Evolutionary conservation across 2,797 vertebrate genomes (phyloP).

Genomic region (Sebastes trivittatus): DNA sequence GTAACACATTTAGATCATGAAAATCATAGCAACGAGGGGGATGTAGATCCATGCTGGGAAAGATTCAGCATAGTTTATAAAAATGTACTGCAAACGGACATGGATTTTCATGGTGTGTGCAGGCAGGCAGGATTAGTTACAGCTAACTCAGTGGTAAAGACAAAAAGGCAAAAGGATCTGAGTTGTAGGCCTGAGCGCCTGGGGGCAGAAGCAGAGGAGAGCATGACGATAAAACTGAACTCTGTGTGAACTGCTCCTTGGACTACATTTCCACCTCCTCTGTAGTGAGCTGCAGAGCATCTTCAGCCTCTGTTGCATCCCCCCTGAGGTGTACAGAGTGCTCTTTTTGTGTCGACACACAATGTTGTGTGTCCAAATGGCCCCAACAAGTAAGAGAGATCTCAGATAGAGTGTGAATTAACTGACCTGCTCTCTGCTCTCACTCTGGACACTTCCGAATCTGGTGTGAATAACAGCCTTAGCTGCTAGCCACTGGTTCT

Average conservation of each 20-base stretch:
- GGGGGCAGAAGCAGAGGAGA: conserved; percentile 11
- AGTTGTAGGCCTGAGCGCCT: conserved; percentile 14
- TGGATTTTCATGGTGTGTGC: not conserved
- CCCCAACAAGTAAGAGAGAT: not conserved
- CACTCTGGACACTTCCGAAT: not conserved
- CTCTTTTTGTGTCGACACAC: not conserved
- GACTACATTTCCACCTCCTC: conserved; percentile 10
- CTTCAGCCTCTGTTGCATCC: not conserved
- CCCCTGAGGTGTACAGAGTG: not conserved
- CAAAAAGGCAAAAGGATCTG: not conserved
- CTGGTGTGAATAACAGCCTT: no score
- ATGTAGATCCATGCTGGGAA: not conserved
- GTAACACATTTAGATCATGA: not conserved
- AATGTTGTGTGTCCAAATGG: not conserved
- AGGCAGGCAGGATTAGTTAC: not conserved
- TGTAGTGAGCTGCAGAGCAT: conserved; percentile 2
- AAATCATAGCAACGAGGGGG: not conserved
- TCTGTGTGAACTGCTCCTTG: conserved; percentile 23
- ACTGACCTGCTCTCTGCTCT: not conserved
- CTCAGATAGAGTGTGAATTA: not conserved
- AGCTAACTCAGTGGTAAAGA: not conserved
- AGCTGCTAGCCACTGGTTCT: no score
- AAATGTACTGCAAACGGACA: not conserved
- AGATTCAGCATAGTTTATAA: not conserved
- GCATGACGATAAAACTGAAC: conserved; percentile 1